Evolutionary conservation across 2,797 vertebrate genomes (phyloP).

Genomic region (Alouatta caraya): DNA sequence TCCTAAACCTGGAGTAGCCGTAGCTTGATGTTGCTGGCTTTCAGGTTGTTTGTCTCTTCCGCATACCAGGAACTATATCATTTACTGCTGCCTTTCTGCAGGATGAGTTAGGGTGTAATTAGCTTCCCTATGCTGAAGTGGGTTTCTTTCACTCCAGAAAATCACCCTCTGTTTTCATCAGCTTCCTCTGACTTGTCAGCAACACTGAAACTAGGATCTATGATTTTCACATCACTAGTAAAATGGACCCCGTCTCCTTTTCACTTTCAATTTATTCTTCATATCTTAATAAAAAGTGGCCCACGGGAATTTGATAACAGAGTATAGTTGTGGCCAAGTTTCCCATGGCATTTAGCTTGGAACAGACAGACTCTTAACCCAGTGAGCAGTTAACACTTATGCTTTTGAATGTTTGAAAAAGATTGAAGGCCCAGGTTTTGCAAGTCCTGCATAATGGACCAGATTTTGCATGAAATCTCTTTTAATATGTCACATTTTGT

Average conservation of each 20-base stretch:
- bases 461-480: neutral
- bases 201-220: neutral
- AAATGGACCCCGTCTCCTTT: neutral
- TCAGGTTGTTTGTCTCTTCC: neutral
- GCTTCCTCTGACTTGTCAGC: neutral
- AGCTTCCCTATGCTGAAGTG: neutral
- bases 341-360: neutral
- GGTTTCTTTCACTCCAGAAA: neutral
- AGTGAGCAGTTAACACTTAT: neutral
- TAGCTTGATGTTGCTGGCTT: neutral
- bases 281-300: constrained; percentile 28
- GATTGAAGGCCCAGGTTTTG: neutral
- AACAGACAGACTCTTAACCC: neutral
- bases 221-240: neutral
- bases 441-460: neutral
- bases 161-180: neutral
- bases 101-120: neutral
- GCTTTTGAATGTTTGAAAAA: neutral
- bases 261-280: constrained; percentile 25
- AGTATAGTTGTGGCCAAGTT: neutral
- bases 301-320: neutral
- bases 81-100: neutral
- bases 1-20: neutral
- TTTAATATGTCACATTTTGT: neutral
- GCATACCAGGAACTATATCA: neutral